Percentiles rank a stretch among this genome's conserved stretches.
Evolutionary conservation across 1,140 invertebrate genomes (phyloP).

Genomic region (Neotoxoptera formosana): DNA sequence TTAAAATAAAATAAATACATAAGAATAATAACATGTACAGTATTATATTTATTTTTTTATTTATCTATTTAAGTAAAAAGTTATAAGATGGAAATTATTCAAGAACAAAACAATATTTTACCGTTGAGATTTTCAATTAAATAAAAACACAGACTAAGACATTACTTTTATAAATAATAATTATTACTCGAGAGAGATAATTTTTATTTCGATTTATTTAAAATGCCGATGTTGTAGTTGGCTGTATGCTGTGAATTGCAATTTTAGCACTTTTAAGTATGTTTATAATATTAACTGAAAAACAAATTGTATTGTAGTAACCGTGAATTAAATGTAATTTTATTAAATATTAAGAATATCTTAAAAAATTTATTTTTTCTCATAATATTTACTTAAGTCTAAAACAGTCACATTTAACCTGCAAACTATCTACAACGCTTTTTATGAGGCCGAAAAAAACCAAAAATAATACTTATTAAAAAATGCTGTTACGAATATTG

Average conservation of each 20-base stretch:
- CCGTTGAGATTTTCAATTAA: too few relatives aligned
- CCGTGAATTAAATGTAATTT: not conserved
- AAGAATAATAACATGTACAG: not conserved
- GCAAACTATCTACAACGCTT: too few relatives aligned
- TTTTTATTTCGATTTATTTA: not conserved
- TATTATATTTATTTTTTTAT: not conserved
- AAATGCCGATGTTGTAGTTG: not conserved
- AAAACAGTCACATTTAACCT: not conserved
- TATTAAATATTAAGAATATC: too few relatives aligned
- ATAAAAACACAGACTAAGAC: not conserved
- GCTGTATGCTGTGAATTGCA: too few relatives aligned
- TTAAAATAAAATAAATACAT: too few relatives aligned
- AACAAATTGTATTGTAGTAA: not conserved
- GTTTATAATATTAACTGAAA: not conserved
- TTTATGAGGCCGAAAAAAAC: too few relatives aligned
- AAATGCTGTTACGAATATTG: not conserved
- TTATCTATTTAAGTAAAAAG: not conserved
- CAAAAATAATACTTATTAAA: not conserved
- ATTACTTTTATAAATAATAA: not conserved
- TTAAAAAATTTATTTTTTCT: too few relatives aligned
- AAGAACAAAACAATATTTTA: not conserved
- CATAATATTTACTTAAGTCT: too few relatives aligned
- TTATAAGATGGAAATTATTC: not conserved
- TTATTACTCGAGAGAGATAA: not conserved
- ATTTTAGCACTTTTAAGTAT: not conserved